phyloP scores from a whole-genome alignment of 2,113 vertebrate species.

The Macrotis lagotis region DNA sequence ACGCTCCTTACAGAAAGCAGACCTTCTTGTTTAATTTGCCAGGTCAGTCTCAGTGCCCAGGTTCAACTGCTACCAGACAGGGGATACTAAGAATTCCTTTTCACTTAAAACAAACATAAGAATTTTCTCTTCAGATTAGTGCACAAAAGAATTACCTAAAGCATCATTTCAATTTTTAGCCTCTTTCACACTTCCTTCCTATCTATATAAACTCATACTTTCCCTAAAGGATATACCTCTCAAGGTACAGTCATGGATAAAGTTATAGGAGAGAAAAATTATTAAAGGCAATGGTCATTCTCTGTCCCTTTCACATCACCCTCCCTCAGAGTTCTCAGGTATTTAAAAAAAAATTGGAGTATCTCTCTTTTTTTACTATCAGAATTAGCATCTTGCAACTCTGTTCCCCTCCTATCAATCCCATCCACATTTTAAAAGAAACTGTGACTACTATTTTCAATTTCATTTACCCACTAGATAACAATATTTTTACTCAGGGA shows the following conservation, averaged over 20 bases:
- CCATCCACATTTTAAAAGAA: not conserved
- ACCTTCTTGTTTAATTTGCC: not conserved
- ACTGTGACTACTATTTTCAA: not conserved
- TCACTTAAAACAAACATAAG: conserved; percentile 31
- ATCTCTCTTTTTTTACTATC: not conserved
- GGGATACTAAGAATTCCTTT: conserved; percentile 47
- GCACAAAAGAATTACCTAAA: conserved; percentile 30
- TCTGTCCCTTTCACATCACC: not conserved
- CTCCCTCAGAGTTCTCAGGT: not conserved
- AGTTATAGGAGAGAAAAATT: not conserved
- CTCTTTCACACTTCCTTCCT: not conserved
- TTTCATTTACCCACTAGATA: not conserved
- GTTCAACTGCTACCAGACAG: conserved; percentile 13
- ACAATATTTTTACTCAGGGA: not conserved
- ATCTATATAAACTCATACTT: conserved; percentile 20
- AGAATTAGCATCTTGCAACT: not conserved
- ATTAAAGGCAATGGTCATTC: not conserved
- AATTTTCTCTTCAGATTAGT: conserved; percentile 47
- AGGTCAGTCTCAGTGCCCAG: not conserved
- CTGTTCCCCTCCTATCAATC: not conserved
- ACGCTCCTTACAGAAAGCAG: not conserved
- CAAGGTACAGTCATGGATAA: not conserved
- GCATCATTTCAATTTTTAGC: conserved; percentile 36
- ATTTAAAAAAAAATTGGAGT: not conserved
- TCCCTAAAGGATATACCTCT: not conserved